These are phyloP conservation scores for Homarus americanus DNA, from an alignment of 1,140 invertebrate genomes.

Conservation along the genomic window DNA sequence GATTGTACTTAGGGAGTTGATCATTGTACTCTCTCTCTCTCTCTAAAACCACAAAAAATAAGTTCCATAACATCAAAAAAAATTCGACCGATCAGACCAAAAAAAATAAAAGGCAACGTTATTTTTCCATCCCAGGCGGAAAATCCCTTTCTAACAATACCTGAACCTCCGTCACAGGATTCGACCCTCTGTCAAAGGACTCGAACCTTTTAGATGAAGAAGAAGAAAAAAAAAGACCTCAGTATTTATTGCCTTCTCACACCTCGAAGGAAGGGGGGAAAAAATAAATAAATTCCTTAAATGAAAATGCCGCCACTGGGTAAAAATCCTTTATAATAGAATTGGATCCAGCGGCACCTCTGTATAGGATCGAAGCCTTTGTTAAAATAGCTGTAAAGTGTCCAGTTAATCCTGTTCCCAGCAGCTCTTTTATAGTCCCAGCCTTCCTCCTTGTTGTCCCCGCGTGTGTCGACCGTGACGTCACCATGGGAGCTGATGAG, in stretches of 20 bases:
- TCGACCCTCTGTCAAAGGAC: background rate
- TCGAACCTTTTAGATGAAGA: too few species aligned
- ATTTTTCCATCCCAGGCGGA: background rate
- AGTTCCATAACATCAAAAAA: too few species aligned
- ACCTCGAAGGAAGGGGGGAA: too few species aligned
- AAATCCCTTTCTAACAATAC: background rate
- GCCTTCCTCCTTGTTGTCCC: too few species aligned
- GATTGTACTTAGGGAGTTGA: too few species aligned
- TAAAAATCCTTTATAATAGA: background rate
- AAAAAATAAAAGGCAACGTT: background rate
- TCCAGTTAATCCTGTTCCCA: background rate
- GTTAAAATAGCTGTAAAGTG: background rate
- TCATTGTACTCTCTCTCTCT: too few species aligned
- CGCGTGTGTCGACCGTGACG: too few species aligned
- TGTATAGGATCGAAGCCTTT: background rate
- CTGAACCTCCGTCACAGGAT: background rate
- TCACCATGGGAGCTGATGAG: too few species aligned
- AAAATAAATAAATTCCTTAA: background rate
- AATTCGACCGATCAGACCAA: background rate
- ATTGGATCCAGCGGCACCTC: slow-evolving; percentile 7
- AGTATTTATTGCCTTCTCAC: too few species aligned
- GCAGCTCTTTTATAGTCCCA: background rate
- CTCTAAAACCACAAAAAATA: too few species aligned
- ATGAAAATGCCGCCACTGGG: background rate
- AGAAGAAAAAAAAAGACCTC: background rate